A percentile compares a stretch with the other conserved stretches of the same genome.
Evolutionary conservation across 1,140 invertebrate genomes (phyloP).

Genomic region (Penaeus indicus): DNA sequence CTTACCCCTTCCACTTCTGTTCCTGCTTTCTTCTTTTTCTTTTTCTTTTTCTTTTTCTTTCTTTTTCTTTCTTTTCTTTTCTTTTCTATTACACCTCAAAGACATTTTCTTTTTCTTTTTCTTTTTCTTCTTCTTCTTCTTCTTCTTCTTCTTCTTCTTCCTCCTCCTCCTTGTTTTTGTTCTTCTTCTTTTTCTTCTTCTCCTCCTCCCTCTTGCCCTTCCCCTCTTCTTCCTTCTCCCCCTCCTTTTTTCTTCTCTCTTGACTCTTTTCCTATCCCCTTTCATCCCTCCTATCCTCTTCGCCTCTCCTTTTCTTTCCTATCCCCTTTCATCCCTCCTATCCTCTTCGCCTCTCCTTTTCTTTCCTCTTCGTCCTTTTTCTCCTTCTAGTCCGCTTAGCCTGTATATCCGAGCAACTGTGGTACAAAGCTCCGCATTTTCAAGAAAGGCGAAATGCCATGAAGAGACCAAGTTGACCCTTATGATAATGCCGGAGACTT

Average conservation of each 20-base stretch:
- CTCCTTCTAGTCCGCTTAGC: too few species aligned
- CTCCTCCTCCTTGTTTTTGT: neutral
- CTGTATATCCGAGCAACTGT: too few species aligned
- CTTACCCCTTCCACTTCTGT: neutral
- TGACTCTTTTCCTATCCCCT: neutral
- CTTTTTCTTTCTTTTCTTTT: too few species aligned
- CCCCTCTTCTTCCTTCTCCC: neutral
- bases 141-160: too few species aligned
- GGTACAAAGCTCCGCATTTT: too few species aligned
- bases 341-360: neutral
- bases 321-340: neutral
- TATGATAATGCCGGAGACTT: too few species aligned
- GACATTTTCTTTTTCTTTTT: neutral
- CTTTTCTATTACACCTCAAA: too few species aligned
- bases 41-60: too few species aligned
- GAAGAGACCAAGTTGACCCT: too few species aligned
- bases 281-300: too few species aligned
- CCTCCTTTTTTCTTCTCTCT: neutral
- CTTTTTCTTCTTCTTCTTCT: neutral
- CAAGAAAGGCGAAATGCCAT: too few species aligned
- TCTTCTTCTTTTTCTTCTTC: neutral
- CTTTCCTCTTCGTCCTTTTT: too few species aligned
- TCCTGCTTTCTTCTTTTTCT: neutral
- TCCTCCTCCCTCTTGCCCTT: neutral
- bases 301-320: neutral